Evolutionary conservation across 2,113 vertebrate species (phyloP).

Genomic region (Emydocephalus ijimae): DNA sequence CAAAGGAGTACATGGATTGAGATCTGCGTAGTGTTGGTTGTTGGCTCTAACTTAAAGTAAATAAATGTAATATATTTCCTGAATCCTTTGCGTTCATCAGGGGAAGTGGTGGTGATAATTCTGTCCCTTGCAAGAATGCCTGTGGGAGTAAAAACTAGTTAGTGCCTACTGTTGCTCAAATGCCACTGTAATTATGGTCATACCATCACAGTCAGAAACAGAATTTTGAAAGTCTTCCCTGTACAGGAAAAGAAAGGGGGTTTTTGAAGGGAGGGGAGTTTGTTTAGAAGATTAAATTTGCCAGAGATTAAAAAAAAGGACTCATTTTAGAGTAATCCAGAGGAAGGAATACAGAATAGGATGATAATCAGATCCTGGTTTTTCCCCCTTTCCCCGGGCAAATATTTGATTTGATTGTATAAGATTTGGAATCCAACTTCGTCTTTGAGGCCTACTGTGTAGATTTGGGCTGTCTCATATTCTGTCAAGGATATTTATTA

Average conservation of each 20-base stretch:
- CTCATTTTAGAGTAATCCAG: not conserved
- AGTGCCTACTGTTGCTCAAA: not conserved
- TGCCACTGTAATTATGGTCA: not conserved
- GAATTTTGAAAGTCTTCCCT: not conserved
- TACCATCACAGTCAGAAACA: not conserved
- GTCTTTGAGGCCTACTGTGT: not conserved
- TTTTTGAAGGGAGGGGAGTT: not conserved
- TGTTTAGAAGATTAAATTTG: not conserved
- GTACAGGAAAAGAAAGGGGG: not conserved
- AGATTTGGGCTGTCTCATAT: not conserved
- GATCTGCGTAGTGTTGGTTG: not conserved
- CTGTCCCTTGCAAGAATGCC: not conserved
- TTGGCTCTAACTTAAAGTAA: not conserved
- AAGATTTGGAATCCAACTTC: not conserved
- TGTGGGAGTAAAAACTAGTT: constrained; percentile 8
- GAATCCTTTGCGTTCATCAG: not conserved
- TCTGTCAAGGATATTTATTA: not conserved
- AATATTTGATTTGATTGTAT: not conserved
- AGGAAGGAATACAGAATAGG: not conserved
- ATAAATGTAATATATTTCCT: not conserved
- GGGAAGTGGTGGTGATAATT: not conserved
- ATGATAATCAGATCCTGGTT: not conserved
- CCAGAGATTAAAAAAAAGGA: not conserved
- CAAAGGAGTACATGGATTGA: too few species aligned
- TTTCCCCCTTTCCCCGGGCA: too few species aligned